Conservation (phyloP, 2,888 invertebrate genomes). For the Apotomis turbidana region DNA sequence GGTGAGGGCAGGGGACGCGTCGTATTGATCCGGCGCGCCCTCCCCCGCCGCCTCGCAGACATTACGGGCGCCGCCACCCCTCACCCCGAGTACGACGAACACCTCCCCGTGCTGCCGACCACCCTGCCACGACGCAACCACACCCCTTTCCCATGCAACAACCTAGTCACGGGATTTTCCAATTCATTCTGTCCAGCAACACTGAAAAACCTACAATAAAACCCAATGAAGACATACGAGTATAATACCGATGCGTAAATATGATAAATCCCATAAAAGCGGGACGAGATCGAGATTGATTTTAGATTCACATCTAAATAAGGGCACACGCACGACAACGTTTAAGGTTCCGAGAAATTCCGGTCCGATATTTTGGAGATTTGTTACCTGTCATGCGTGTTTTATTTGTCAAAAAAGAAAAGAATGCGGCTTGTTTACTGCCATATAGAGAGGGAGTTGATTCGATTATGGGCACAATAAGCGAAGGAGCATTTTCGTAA, state of each 20-base stretch:
- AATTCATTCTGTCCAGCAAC: slow-evolving; percentile 74
- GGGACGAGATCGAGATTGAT: slow-evolving; percentile 25
- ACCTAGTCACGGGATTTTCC: slow-evolving; percentile 82
- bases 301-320: slow-evolving; percentile 37
- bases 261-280: slow-evolving; percentile 21
- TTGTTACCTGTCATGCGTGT: slow-evolving; percentile 58
- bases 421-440: slow-evolving; percentile 67
- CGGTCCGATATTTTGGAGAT: slow-evolving; percentile 52
- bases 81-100: slow-evolving; percentile 63
- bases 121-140: slow-evolving; percentile 73
- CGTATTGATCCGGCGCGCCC: slow-evolving; percentile 72
- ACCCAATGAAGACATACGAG: slow-evolving; percentile 37
- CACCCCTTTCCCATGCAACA: slow-evolving; percentile 78
- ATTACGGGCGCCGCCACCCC: slow-evolving; percentile 67
- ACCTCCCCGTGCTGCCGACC: slow-evolving; percentile 55
- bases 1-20: slow-evolving; percentile 68
- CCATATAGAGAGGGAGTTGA: slow-evolving; percentile 76
- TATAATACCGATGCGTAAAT: slow-evolving; percentile 11
- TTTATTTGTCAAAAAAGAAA: slow-evolving; percentile 69
- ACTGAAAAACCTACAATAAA: slow-evolving; percentile 57
- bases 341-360: slow-evolving; percentile 50
- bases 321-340: slow-evolving; percentile 34
- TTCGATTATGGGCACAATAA: slow-evolving; percentile 82
- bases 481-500: slow-evolving; percentile 78
- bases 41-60: slow-evolving; percentile 60